These are phyloP conservation scores for Diabrotica balteata DNA, from an alignment of 2,888 invertebrate species.

Conservation along the genomic window DNA sequence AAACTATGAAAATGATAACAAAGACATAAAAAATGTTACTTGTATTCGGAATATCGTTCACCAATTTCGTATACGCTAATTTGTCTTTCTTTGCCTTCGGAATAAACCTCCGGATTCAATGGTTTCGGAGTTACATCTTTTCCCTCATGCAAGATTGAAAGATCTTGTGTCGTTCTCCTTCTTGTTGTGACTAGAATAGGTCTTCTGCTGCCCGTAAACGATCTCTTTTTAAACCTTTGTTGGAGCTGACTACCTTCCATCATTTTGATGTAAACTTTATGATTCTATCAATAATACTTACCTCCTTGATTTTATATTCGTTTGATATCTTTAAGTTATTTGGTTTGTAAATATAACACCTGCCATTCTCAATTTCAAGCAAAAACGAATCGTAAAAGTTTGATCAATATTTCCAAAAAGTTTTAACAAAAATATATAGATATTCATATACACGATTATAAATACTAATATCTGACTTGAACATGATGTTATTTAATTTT, in stretches of 20 bases:
- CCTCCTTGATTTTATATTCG: slow-evolving; percentile 14
- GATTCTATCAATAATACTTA: slow-evolving; percentile 1
- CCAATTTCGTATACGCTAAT: slow-evolving; percentile 41
- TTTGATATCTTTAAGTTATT: too few species aligned
- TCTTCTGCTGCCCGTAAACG: slow-evolving; percentile 22
- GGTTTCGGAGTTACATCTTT: slow-evolving; percentile 61
- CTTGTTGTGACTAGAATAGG: slow-evolving; percentile 29
- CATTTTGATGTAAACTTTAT: neutral
- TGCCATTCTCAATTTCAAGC: too few species aligned
- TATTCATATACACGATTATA: too few species aligned
- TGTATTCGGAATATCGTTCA: slow-evolving; percentile 6
- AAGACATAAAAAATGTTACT: neutral
- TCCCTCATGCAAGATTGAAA: slow-evolving; percentile 31
- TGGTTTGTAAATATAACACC: too few species aligned
- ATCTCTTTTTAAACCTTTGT: slow-evolving; percentile 19
- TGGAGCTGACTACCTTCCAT: slow-evolving; percentile 9
- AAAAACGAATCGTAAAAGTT: too few species aligned
- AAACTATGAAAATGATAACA: neutral
- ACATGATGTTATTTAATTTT: too few species aligned
- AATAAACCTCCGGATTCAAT: slow-evolving; percentile 53
- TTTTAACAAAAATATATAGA: too few species aligned
- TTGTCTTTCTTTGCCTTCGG: slow-evolving; percentile 53
- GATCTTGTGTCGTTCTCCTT: slow-evolving; percentile 20
- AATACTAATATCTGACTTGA: too few species aligned
- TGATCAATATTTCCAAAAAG: too few species aligned